Conservation (phyloP, 2,797 vertebrate species). For the Cuculus canorus region DNA sequence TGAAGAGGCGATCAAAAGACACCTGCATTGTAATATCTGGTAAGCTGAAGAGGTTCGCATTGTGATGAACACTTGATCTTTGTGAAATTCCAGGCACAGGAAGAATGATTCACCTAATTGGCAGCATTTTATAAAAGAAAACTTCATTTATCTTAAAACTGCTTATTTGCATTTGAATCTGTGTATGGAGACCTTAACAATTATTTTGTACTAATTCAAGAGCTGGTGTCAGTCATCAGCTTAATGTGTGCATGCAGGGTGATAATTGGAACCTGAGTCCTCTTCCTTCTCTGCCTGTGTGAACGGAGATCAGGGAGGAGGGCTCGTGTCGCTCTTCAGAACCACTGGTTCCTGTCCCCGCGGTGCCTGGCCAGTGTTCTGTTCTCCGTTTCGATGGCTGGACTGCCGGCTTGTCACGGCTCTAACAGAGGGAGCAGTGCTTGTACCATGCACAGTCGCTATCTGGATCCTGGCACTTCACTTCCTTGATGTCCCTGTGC, state of each 20-base stretch:
- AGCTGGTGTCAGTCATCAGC: not conserved
- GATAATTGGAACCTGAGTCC: not conserved
- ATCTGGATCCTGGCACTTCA: conserved; percentile 34
- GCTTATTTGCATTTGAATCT: conserved; percentile 19
- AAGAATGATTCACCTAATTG: not conserved
- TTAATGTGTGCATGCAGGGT: not conserved
- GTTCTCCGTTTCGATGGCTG: not conserved
- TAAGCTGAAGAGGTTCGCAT: conserved; percentile 53
- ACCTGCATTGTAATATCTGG: conserved; percentile 99
- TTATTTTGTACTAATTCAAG: not conserved
- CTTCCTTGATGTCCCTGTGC: conserved; percentile 35
- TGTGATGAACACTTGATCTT: not conserved
- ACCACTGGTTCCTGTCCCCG: not conserved
- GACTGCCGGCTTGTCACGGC: not conserved
- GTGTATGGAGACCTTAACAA: not conserved
- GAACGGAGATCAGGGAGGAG: not conserved
- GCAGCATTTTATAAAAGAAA: not conserved
- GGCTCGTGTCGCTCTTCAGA: not conserved
- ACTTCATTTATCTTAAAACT: not conserved
- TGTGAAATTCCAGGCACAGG: not conserved
- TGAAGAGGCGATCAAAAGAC: conserved; percentile 98
- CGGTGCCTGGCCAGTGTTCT: not conserved
- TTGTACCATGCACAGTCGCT: not conserved
- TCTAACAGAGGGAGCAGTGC: not conserved
- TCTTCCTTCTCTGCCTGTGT: not conserved